phyloP scores from a whole-genome alignment of 2,888 invertebrate species.

The Malacosoma neustria region DNA sequence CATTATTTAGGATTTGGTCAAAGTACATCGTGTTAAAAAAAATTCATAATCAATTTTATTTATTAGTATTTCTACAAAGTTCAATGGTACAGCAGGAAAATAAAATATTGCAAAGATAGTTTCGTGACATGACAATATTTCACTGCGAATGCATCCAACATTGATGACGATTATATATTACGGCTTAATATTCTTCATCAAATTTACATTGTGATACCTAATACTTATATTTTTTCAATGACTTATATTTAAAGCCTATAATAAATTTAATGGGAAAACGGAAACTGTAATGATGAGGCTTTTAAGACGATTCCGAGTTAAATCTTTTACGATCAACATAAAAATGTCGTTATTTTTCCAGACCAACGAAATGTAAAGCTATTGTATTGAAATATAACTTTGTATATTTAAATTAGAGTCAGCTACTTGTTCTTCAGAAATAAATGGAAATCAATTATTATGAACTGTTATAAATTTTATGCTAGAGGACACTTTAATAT shows the following conservation, averaged over 20 bases:
- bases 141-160: too few species aligned
- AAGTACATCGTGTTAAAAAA: too few species aligned
- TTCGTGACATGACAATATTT: too few species aligned
- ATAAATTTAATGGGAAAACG: constrained; percentile 20
- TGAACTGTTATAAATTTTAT: too few species aligned
- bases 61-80: too few species aligned
- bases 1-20: too few species aligned
- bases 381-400: background rate
- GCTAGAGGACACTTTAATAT: too few species aligned
- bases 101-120: too few species aligned
- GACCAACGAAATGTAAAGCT: constrained; percentile 10
- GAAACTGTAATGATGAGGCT: constrained; percentile 29
- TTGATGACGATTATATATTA: background rate
- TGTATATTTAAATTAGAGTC: background rate
- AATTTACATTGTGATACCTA: constrained; percentile 20
- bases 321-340: constrained; percentile 44
- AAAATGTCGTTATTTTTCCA: constrained; percentile 35
- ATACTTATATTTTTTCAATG: constrained; percentile 18
- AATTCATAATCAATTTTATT: too few species aligned
- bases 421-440: too few species aligned
- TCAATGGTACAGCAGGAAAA: too few species aligned
- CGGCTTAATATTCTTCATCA: constrained; percentile 20
- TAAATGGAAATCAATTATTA: too few species aligned
- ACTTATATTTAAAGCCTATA: constrained; percentile 21
- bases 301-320: constrained; percentile 28